Conservation (phyloP, 2,113 vertebrate species). For the Psammodynastes pulverulentus region DNA sequence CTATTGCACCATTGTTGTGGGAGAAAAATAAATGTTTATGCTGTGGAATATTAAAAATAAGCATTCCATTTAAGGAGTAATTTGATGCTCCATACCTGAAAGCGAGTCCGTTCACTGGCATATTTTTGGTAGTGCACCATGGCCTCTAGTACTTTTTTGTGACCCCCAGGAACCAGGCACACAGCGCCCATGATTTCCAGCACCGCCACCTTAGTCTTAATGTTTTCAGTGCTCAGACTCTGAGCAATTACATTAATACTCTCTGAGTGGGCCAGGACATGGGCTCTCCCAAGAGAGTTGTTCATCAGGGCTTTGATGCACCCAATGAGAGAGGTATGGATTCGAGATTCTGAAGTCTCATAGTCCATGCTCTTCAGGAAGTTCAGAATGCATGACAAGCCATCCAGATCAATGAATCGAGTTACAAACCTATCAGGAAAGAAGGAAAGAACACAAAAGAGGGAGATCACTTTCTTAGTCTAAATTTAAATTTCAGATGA, state of each 20-base stretch:
- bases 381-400: slow-evolving; percentile 93
- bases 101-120: slow-evolving; percentile 91
- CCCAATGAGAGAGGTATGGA: slow-evolving; percentile 98
- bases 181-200: slow-evolving; percentile 99
- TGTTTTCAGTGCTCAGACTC: slow-evolving; percentile 96
- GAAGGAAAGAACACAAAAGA: background rate
- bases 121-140: slow-evolving; percentile 99
- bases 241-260: slow-evolving; percentile 98
- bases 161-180: slow-evolving; percentile 95
- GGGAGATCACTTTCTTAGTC: background rate
- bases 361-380: slow-evolving; percentile 99
- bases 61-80: background rate
- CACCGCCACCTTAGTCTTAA: slow-evolving; percentile 98
- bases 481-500: background rate
- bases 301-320: slow-evolving; percentile 99
- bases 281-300: slow-evolving; percentile 96
- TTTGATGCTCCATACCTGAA: slow-evolving; percentile 80
- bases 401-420: slow-evolving; percentile 96
- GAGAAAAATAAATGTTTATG: background rate
- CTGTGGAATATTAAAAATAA: background rate
- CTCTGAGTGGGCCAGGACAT: slow-evolving; percentile 92
- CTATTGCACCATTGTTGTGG: too few relatives aligned
- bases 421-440: slow-evolving; percentile 87
- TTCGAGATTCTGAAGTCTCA: slow-evolving; percentile 94
- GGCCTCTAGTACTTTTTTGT: slow-evolving; percentile 94